Conservation (phyloP, 2,888 invertebrate species). For the Pachliopta kotzebuea region DNA sequence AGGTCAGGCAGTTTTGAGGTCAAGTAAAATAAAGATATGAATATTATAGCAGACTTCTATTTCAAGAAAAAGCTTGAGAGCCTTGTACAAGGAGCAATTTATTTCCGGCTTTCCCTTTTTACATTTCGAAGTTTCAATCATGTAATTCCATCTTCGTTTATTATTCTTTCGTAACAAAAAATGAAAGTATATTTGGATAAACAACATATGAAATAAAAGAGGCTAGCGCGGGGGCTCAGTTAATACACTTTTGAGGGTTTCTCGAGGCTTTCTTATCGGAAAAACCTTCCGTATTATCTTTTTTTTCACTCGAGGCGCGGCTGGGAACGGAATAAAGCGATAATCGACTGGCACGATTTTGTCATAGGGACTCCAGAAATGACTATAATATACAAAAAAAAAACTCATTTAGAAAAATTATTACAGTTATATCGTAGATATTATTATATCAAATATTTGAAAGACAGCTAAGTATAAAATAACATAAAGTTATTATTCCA, state of each 20-base stretch:
- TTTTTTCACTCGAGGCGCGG: conserved; percentile 38
- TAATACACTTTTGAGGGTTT: conserved; percentile 52
- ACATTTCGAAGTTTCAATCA: conserved; percentile 15
- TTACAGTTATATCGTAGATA: no score
- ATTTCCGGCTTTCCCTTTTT: conserved; percentile 5
- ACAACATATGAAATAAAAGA: conserved; percentile 42
- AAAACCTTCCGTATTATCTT: conserved; percentile 47
- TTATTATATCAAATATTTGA: no score
- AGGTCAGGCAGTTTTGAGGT: no score
- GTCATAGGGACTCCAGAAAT: conserved; percentile 12
- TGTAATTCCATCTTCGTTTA: conserved; percentile 21
- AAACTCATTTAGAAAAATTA: background rate
- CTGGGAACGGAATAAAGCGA: conserved; percentile 37
- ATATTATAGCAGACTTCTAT: background rate
- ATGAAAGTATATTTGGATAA: conserved; percentile 38
- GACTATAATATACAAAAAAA: background rate
- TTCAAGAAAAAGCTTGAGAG: background rate
- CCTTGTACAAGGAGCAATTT: background rate
- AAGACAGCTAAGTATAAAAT: background rate
- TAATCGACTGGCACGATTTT: conserved; percentile 34
- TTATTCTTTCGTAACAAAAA: conserved; percentile 30
- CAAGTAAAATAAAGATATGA: background rate
- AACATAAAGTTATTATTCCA: background rate
- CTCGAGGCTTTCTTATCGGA: conserved; percentile 45
- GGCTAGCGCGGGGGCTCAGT: conserved; percentile 36